phyloP scores from a whole-genome alignment of 2,113 vertebrate species.

The Ceyx margarethae region DNA sequence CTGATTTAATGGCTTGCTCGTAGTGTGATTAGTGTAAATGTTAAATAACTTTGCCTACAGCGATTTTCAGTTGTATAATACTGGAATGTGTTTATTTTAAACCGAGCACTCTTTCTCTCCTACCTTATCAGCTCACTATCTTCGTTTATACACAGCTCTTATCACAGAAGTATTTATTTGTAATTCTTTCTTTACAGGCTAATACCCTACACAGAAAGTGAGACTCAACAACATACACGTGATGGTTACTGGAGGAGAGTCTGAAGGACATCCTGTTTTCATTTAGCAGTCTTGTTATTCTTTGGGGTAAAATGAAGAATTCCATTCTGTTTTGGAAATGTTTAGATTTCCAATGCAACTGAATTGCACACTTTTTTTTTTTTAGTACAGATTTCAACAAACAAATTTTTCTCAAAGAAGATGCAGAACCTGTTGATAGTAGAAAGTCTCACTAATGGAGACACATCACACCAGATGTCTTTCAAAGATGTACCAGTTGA shows the following conservation, averaged over 20 bases:
- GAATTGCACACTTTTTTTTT: not conserved
- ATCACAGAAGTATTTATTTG: constrained; percentile 50
- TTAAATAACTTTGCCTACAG: not conserved
- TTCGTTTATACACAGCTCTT: not conserved
- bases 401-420: not conserved
- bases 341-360: not conserved
- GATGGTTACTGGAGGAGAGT: not conserved
- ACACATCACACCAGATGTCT: not conserved
- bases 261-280: constrained; percentile 50
- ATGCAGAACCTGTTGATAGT: constrained; percentile 18
- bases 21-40: not conserved
- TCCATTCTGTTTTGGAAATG: not conserved
- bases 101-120: constrained; percentile 6
- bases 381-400: not conserved
- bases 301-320: constrained; percentile 11
- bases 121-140: not conserved
- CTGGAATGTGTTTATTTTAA: constrained; percentile 26
- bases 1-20: not conserved
- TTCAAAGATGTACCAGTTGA: not conserved
- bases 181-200: constrained; percentile 48
- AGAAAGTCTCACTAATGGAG: not conserved
- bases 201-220: not conserved
- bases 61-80: not conserved
- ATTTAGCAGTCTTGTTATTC: not conserved
- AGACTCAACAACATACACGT: not conserved